These are phyloP conservation scores for Ammodytes marinus DNA, from an alignment of 2,113 vertebrate species.

Conservation along the genomic window DNA sequence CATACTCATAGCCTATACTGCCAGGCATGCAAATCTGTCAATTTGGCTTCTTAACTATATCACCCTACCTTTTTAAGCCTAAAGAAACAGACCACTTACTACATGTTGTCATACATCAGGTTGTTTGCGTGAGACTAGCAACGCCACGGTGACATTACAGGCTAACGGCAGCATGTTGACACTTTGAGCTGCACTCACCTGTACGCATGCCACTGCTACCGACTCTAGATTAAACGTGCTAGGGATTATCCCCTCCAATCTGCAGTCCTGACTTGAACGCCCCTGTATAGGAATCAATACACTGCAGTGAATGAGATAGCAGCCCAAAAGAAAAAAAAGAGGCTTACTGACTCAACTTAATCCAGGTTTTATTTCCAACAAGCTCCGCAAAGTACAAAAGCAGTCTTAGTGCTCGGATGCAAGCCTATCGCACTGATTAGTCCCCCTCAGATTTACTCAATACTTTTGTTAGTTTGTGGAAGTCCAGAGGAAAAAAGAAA, in stretches of 20 bases:
- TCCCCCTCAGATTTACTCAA: constrained; percentile 31
- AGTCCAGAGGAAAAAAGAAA: not conserved
- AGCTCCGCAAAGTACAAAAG: constrained; percentile 43
- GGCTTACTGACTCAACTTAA: constrained; percentile 68
- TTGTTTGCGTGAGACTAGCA: not conserved
- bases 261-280: constrained; percentile 46
- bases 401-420: constrained; percentile 55
- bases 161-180: constrained; percentile 27
- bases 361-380: constrained; percentile 63
- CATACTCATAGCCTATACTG: not conserved
- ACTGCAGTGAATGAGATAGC: constrained; percentile 54
- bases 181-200: constrained; percentile 46
- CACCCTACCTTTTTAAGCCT: not conserved
- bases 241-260: constrained; percentile 66
- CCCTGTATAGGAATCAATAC: constrained; percentile 56
- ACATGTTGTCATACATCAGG: not conserved
- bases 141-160: constrained; percentile 4
- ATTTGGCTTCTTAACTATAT: not conserved
- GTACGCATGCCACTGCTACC: constrained; percentile 30
- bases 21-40: not conserved
- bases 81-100: not conserved
- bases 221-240: constrained; percentile 55
- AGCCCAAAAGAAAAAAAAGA: constrained; percentile 36
- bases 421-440: constrained; percentile 41
- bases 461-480: not conserved